Percentiles rank a stretch among this genome's conserved stretches.
Evolutionary conservation across 2,113 vertebrate species (phyloP).

Genomic region (Serilophus lunatus): DNA sequence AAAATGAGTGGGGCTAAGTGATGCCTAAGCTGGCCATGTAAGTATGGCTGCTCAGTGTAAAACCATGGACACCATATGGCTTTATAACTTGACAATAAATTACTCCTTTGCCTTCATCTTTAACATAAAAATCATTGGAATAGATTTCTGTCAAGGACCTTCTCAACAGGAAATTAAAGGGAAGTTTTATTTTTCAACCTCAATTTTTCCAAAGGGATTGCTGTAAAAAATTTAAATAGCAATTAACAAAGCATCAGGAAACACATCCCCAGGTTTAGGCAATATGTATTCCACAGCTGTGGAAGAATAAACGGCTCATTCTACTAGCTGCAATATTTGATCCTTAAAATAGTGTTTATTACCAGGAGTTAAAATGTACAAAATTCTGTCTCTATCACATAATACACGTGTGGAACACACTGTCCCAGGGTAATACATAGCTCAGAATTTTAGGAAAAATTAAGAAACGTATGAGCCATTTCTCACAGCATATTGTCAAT

Average conservation of each 20-base stretch:
- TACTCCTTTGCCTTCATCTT: not conserved
- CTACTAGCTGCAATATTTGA: not conserved
- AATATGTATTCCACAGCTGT: not conserved
- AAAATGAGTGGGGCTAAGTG: not conserved
- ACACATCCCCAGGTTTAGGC: not conserved
- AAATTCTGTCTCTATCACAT: not conserved
- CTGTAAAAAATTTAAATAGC: not conserved
- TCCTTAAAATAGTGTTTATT: not conserved
- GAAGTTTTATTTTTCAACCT: not conserved
- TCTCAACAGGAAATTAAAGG: not conserved
- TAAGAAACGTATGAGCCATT: not conserved
- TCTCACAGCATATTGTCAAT: not conserved
- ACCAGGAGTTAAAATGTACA: not conserved
- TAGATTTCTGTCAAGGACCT: not conserved
- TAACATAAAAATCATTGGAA: not conserved
- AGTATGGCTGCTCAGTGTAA: not conserved
- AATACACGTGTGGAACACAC: not conserved
- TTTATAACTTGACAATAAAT: not conserved
- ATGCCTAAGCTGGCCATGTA: not conserved
- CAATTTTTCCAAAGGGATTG: not conserved
- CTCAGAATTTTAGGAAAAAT: not conserved
- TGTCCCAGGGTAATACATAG: not conserved
- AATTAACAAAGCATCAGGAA: not conserved
- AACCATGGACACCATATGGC: accelerated
- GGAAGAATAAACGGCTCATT: not conserved